A percentile compares a stretch with the other conserved stretches of the same genome.
Conservation (phyloP, 1,140 invertebrate species). For the Drusus annulatus region DNA sequence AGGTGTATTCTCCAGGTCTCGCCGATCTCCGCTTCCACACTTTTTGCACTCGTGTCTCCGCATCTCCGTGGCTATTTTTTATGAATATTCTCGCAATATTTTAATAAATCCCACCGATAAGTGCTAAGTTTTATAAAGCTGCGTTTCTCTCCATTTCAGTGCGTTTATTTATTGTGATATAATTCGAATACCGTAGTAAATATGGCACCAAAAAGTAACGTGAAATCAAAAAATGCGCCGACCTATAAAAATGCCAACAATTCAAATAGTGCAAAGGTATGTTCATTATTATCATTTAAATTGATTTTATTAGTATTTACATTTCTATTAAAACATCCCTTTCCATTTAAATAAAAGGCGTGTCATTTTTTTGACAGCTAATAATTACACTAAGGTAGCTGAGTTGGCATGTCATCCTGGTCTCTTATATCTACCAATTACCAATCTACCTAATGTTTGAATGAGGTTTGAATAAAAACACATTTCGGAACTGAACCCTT, state of each 20-base stretch:
- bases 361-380: not conserved
- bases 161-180: conserved; percentile 13
- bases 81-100: conserved; percentile 2
- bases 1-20: not conserved
- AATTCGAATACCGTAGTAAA: conserved; percentile 3
- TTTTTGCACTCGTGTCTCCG: conserved; percentile 16
- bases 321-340: not conserved
- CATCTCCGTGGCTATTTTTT: not conserved
- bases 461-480: too few species aligned
- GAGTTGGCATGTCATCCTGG: too few species aligned
- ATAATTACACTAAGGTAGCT: not conserved
- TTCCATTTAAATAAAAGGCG: not conserved
- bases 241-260: conserved; percentile 5
- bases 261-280: conserved; percentile 27
- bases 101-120: not conserved
- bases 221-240: conserved; percentile 19
- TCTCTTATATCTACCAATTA: too few species aligned
- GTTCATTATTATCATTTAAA: conserved; percentile 4
- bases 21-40: not conserved
- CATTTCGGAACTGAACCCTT: too few species aligned
- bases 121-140: conserved; percentile 4
- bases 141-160: not conserved
- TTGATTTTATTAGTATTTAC: not conserved
- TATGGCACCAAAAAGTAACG: not conserved
- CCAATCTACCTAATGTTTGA: too few species aligned